Conservation (phyloP, 64 coral and sea anemone species). For the Montipora cactus region DNA sequence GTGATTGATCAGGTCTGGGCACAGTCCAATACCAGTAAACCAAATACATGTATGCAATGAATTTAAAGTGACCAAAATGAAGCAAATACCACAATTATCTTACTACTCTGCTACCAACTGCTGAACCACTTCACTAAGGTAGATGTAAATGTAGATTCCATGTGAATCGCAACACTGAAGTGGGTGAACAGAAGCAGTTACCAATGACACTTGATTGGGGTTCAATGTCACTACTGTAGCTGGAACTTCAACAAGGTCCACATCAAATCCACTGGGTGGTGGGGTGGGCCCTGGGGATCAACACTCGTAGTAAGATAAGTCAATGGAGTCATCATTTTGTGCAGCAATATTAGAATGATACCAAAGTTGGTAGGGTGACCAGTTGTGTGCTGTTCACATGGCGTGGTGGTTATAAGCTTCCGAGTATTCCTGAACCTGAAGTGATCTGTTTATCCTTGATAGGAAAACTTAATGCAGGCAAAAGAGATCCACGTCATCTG, state of each 20-base stretch:
- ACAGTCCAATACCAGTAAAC: neutral
- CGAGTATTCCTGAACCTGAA: too few relatives aligned
- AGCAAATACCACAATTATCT: neutral
- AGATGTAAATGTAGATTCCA: conserved; percentile 37
- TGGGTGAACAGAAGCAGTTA: conserved; percentile 28
- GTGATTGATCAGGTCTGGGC: neutral
- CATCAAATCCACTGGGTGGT: conserved; percentile 46
- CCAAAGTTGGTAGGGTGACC: conserved; percentile 48
- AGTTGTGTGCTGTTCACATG: conserved; percentile 21
- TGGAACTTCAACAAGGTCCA: conserved; percentile 51
- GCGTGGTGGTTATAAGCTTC: conserved; percentile 1
- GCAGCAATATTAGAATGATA: conserved; percentile 1
- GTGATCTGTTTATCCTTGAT: too few relatives aligned
- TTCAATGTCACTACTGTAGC: conserved; percentile 6
- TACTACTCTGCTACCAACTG: neutral
- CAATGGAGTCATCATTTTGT: conserved; percentile 34
- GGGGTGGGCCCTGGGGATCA: conserved; percentile 38
- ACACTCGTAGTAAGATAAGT: conserved; percentile 14
- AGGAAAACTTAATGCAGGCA: too few relatives aligned
- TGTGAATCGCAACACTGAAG: conserved; percentile 35
- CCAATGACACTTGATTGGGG: neutral
- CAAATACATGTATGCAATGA: neutral
- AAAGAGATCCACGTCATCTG: too few relatives aligned
- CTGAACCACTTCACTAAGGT: conserved; percentile 24
- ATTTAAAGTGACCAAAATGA: neutral